Evolutionary conservation across 2,888 invertebrate genomes (phyloP).

Genomic region (Leistus spinibarbis): DNA sequence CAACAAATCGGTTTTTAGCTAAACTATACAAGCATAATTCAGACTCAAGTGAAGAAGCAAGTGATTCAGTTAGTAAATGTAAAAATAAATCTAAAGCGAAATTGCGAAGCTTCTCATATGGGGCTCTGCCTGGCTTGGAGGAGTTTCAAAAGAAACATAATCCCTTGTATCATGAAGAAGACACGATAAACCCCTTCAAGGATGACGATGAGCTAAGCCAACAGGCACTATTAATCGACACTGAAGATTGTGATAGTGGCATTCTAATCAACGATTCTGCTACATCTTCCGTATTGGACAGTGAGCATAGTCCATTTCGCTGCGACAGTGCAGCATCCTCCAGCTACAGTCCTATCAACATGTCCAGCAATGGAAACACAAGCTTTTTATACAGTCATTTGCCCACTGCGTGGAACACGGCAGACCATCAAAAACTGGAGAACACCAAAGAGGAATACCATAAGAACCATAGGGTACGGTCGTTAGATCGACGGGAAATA

Average conservation of each 20-base stretch:
- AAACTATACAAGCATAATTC: constrained; percentile 67
- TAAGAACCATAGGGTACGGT: constrained; percentile 61
- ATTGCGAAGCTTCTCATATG: constrained; percentile 75
- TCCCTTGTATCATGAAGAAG: constrained; percentile 68
- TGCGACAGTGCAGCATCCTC: constrained; percentile 63
- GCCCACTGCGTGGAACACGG: constrained; percentile 18
- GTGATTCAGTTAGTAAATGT: constrained; percentile 48
- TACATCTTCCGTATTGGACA: constrained; percentile 68
- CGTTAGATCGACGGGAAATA: constrained; percentile 63
- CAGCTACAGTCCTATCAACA: constrained; percentile 54
- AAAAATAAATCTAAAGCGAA: constrained; percentile 61
- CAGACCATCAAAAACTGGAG: neutral
- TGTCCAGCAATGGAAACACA: constrained; percentile 56
- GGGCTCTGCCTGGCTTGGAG: constrained; percentile 73
- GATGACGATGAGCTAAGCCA: constrained; percentile 53
- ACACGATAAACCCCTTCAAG: constrained; percentile 60
- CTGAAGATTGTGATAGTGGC: constrained; percentile 77
- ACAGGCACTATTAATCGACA: constrained; percentile 64
- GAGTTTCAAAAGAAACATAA: constrained; percentile 68
- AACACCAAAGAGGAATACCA: constrained; percentile 48
- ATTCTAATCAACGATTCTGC: constrained; percentile 76
- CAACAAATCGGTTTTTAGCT: constrained; percentile 71
- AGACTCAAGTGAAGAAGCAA: constrained; percentile 48
- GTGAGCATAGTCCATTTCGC: constrained; percentile 61
- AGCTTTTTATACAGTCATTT: constrained; percentile 30